phyloP scores from a whole-genome alignment of 1,140 invertebrate species.

The Acromyrmex charruanus region DNA sequence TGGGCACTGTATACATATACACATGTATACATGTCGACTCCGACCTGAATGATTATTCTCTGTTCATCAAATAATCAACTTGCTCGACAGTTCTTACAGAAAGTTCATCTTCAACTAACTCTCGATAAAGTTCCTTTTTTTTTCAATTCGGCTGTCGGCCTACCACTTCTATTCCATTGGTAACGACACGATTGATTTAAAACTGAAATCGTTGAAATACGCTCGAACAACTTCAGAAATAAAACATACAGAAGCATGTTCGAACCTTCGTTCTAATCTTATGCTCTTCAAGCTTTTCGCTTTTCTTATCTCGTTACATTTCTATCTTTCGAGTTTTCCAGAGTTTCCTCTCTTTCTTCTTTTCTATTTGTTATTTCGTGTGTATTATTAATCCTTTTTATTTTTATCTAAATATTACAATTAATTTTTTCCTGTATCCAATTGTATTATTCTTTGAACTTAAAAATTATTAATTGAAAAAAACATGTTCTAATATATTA shows the following conservation, averaged over 20 bases:
- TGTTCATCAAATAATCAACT: slow-evolving; percentile 32
- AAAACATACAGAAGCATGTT: background rate
- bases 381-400: background rate
- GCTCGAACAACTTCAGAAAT: slow-evolving; percentile 5
- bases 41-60: background rate
- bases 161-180: background rate
- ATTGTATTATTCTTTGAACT: background rate
- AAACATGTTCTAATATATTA: background rate
- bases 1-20: background rate
- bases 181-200: slow-evolving; percentile 17
- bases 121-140: background rate
- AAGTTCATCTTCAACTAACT: background rate
- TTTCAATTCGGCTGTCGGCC: background rate
- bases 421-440: background rate
- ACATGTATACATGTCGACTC: background rate
- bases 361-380: background rate
- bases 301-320: background rate
- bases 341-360: background rate
- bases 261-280: background rate
- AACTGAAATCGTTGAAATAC: background rate
- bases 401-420: slow-evolving; percentile 9
- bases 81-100: background rate
- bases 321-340: background rate
- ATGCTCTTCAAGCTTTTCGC: background rate
- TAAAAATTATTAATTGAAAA: background rate